Evolutionary conservation across 2,797 vertebrate genomes (phyloP), one percentile per base, ranked within the genome.

Genomic region (Sebastes dallii): DNA sequence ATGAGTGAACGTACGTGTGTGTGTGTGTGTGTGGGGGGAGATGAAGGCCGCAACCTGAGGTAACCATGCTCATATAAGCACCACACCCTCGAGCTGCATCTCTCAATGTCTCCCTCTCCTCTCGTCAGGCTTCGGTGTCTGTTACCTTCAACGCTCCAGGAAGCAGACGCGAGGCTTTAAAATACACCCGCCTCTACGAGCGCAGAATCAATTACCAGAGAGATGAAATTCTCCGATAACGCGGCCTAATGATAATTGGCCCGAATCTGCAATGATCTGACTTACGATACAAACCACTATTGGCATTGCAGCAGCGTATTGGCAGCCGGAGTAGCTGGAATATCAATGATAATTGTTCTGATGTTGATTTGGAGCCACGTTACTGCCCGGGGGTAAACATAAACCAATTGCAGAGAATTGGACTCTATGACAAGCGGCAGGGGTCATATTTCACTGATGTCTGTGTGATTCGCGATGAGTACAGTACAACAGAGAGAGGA

Each of bases 161-260:
- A 94, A 92, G 84, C 77, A 89, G 85, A 85, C 84, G n/a, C 80
- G 30, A 14, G 29, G 74, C 88, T 83, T 78, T 72, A 83, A 87
- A 90, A 86, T 67, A 82, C 81, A 75, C 73, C 76, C 62, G 71
- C 77, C 72, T 77, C 84, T 67, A 72, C 34, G 54, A 85, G 82
- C 64, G 65, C 87, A 87, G 92, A 89, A 95, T 95, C 95, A 94
- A 94, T 95, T 91, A 90, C 84, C 82, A 78, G 82, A 83, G 73
- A 87, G 93, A 94, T 93, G 86, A 91, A 93, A 93, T 91, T 94
- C 91, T 91, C 90, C 70, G 76, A 94, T 94, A 94, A 91, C 75
- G 66, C 42, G 66, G 68, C 72, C 81, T 90, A 90, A 94, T 91
- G 87, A 90, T 91, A 93, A 95, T 93, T 90, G 89, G 83, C 85